phyloP scores from a whole-genome alignment of 2,888 invertebrate species.

The Autographa pulchrina region DNA sequence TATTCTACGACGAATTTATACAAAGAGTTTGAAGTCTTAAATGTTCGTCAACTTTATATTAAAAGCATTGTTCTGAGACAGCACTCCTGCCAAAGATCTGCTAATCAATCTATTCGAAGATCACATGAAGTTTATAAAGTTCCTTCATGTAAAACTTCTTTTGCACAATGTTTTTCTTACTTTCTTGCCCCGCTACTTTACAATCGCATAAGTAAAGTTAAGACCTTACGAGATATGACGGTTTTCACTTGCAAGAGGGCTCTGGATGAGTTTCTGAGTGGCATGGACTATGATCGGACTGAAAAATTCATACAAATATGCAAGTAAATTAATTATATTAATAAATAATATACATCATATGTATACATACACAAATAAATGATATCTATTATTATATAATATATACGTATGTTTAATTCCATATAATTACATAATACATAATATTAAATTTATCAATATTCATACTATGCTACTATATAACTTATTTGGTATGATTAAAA shows the following conservation, averaged over 20 bases:
- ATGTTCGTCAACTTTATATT: neutral
- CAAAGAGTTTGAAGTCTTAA: neutral
- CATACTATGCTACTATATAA: no score
- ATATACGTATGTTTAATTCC: no score
- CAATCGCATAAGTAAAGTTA: neutral
- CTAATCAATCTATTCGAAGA: neutral
- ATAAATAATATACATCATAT: no score
- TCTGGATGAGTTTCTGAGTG: constrained; percentile 3
- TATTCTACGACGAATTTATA: neutral
- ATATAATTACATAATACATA: no score
- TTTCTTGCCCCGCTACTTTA: neutral
- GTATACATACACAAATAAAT: no score
- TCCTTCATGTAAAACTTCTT: neutral
- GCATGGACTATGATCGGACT: neutral
- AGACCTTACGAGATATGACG: neutral
- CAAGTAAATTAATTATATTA: no score
- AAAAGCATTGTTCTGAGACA: neutral
- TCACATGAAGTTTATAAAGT: neutral
- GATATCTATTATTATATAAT: no score
- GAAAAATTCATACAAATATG: neutral
- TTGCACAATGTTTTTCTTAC: neutral
- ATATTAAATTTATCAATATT: no score
- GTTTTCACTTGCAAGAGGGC: neutral
- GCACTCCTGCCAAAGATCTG: neutral
- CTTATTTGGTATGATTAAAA: no score